Evolutionary conservation across 2,797 vertebrate genomes (phyloP).

Genomic region (Chelidonichthys spinosus): DNA sequence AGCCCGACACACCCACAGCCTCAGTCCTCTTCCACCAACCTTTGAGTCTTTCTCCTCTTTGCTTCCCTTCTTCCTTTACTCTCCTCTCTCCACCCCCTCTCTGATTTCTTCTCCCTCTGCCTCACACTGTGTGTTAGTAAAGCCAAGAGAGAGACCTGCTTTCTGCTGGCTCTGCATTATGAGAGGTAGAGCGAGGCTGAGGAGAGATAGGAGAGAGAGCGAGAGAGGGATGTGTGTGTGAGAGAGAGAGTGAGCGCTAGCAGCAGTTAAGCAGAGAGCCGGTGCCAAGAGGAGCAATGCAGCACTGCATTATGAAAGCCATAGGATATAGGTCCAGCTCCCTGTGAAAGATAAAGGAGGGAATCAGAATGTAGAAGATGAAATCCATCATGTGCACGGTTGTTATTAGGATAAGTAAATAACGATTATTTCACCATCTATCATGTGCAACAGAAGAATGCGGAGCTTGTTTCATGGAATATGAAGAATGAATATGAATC

Average conservation of each 20-base stretch:
- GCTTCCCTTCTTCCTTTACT: slow-evolving; percentile 54
- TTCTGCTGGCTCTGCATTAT: slow-evolving; percentile 87
- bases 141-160: slow-evolving; percentile 73
- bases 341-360: slow-evolving; percentile 47
- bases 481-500: neutral
- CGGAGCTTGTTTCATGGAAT: slow-evolving; percentile 7
- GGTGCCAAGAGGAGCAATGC: slow-evolving; percentile 86
- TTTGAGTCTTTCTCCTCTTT: slow-evolving; percentile 61
- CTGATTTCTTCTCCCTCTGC: slow-evolving; percentile 70
- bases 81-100: slow-evolving; percentile 66
- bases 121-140: slow-evolving; percentile 75
- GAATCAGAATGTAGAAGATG: slow-evolving; percentile 46
- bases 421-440: slow-evolving; percentile 17
- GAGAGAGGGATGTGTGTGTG: slow-evolving; percentile 62
- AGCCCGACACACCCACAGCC: slow-evolving; percentile 54
- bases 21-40: slow-evolving; percentile 63
- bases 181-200: slow-evolving; percentile 74
- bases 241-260: slow-evolving; percentile 77
- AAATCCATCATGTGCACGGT: slow-evolving; percentile 27
- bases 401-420: slow-evolving; percentile 27
- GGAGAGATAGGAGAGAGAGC: slow-evolving; percentile 53
- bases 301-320: slow-evolving; percentile 86
- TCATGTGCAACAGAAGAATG: slow-evolving; percentile 1
- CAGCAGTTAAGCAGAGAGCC: slow-evolving; percentile 83
- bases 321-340: slow-evolving; percentile 74